Evolutionary conservation across 2,888 invertebrate genomes (phyloP).

Genomic region (Andrena fulva): DNA sequence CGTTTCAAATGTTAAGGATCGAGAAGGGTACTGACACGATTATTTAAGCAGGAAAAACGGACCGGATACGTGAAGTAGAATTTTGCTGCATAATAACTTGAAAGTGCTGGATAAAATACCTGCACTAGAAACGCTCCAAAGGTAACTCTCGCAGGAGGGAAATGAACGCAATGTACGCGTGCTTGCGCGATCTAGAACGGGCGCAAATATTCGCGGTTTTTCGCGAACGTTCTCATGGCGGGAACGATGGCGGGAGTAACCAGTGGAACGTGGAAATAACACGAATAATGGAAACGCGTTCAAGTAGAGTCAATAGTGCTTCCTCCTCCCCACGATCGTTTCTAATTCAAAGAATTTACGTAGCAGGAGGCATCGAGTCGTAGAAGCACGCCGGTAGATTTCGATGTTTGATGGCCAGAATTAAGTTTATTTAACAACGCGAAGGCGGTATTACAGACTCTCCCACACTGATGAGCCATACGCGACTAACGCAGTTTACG

Average conservation of each 20-base stretch:
- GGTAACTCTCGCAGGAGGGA: background rate
- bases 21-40: too few species aligned
- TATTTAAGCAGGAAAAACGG: too few species aligned
- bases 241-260: background rate
- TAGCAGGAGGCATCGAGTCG: conserved; percentile 7
- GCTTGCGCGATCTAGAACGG: background rate
- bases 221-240: background rate
- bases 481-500: conserved; percentile 52
- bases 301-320: conserved; percentile 10
- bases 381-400: conserved; percentile 11
- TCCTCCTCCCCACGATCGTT: background rate
- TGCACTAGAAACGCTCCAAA: background rate
- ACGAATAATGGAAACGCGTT: conserved; percentile 13
- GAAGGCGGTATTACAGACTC: conserved; percentile 31
- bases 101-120: background rate
- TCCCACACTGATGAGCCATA: conserved; percentile 44
- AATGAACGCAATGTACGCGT: conserved; percentile 1
- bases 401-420: conserved; percentile 58
- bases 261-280: background rate
- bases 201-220: conserved; percentile 9
- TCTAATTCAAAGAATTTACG: conserved; percentile 33
- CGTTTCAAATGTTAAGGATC: too few species aligned
- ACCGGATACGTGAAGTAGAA: too few species aligned
- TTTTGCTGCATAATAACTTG: too few species aligned
- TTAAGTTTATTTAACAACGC: conserved; percentile 66